A percentile compares a stretch with the other conserved stretches of the same genome.
Evolutionary conservation across 1,140 invertebrate species (phyloP).

Genomic region (Agrypnia vestita): DNA sequence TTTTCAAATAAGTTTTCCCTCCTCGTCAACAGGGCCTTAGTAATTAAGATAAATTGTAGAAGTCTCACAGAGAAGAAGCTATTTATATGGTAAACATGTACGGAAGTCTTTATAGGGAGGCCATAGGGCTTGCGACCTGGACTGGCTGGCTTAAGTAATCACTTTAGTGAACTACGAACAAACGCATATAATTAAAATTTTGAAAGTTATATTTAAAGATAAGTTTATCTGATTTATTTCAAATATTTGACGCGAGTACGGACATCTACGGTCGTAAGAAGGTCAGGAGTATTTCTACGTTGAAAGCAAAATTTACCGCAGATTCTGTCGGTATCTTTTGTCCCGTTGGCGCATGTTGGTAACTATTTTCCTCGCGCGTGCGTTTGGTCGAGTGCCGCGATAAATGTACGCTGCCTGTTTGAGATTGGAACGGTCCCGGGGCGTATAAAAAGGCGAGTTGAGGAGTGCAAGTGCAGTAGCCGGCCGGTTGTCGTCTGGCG

Average conservation of each 20-base stretch:
- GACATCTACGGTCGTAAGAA: no score
- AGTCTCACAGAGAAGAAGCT: no score
- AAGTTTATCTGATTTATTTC: no score
- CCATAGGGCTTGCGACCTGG: no score
- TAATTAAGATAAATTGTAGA: no score
- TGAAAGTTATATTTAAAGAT: no score
- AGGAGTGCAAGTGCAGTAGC: conserved; percentile 55
- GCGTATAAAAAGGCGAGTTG: conserved; percentile 45
- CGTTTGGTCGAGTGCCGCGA: neutral
- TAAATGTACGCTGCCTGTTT: conserved; percentile 41
- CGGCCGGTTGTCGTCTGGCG: conserved; percentile 55
- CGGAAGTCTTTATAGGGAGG: no score
- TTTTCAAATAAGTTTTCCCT: neutral
- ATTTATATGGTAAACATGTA: no score
- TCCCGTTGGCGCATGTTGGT: neutral
- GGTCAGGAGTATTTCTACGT: neutral
- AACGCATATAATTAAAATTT: no score
- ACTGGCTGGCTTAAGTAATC: no score
- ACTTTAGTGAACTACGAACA: no score
- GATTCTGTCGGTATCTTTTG: neutral
- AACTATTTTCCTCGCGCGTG: neutral
- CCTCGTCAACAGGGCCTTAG: neutral
- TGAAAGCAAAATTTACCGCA: neutral
- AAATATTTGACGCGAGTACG: no score
- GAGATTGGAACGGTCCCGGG: conserved; percentile 41